phyloP scores from a whole-genome alignment of 2,113 vertebrate species.

The Platichthys flesus region DNA sequence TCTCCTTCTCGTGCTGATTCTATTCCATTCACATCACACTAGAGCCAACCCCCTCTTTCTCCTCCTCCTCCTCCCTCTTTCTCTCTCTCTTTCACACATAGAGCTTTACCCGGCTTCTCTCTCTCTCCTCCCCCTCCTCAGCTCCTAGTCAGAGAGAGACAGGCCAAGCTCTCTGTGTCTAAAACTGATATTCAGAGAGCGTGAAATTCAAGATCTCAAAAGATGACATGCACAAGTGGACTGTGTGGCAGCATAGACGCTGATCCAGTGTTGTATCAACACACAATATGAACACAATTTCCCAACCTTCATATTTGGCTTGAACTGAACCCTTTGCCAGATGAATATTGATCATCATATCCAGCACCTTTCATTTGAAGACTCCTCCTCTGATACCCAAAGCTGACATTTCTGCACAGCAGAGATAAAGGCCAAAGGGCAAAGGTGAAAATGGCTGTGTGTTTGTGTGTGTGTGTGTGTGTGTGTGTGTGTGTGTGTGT shows the following conservation, averaged over 20 bases:
- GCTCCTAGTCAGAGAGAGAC: conserved; percentile 71
- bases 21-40: conserved; percentile 84
- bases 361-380: conserved; percentile 20
- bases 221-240: background rate
- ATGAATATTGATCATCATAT: conserved; percentile 4
- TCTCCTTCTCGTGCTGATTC: conserved; percentile 70
- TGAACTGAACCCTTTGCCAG: background rate
- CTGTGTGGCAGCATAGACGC: conserved; percentile 8
- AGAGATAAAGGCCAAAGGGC: conserved; percentile 56
- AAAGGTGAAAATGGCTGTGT: conserved; percentile 60
- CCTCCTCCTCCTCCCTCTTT: conserved; percentile 40
- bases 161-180: conserved; percentile 62
- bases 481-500: conserved; percentile 24
- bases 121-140: conserved; percentile 46
- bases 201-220: background rate
- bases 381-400: conserved; percentile 19
- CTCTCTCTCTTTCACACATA: conserved; percentile 34
- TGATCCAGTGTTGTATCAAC: conserved; percentile 39
- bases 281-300: background rate
- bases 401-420: conserved; percentile 38
- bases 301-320: background rate
- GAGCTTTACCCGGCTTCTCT: conserved; percentile 36
- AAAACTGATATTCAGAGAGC: background rate
- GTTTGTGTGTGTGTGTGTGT: conserved; percentile 25
- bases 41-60: conserved; percentile 79